Percentiles rank a stretch among this genome's conserved stretches.
Evolutionary conservation across 64 coral and sea anemone genomes (phyloP).

Genomic region (Catalaphyllia jardinei): DNA sequence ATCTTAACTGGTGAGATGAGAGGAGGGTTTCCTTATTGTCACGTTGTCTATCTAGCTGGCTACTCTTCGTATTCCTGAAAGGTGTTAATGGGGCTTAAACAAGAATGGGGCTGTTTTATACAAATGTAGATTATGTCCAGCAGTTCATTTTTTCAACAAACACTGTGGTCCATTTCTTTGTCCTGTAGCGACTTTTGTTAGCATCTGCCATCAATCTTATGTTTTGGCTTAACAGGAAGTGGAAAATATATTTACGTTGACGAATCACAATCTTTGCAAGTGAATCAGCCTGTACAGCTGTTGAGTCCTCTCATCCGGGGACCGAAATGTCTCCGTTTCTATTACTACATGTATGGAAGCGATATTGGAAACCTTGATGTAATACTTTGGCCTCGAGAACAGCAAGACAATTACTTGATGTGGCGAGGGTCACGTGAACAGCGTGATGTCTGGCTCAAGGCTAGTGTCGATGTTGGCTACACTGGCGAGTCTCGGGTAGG

Average conservation of each 20-base stretch:
- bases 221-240: neutral
- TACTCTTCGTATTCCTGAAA: too few species aligned
- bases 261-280: neutral
- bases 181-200: too few species aligned
- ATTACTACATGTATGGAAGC: neutral
- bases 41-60: too few species aligned
- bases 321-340: neutral
- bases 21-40: too few species aligned
- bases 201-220: neutral
- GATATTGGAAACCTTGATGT: neutral
- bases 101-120: too few species aligned
- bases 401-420: neutral
- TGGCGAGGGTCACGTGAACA: neutral
- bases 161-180: too few species aligned
- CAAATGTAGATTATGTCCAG: too few species aligned
- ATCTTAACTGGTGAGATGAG: too few species aligned
- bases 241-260: neutral
- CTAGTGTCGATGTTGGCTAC: neutral
- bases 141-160: too few species aligned
- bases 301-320: neutral
- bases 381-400: neutral
- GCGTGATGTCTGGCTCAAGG: neutral
- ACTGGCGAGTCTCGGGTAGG: neutral
- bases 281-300: neutral
- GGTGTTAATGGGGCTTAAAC: too few species aligned